Evolutionary conservation across 2,113 vertebrate genomes (phyloP), one percentile per base, ranked within the genome.

Genomic region (Craseonycteris thonglongyai): DNA sequence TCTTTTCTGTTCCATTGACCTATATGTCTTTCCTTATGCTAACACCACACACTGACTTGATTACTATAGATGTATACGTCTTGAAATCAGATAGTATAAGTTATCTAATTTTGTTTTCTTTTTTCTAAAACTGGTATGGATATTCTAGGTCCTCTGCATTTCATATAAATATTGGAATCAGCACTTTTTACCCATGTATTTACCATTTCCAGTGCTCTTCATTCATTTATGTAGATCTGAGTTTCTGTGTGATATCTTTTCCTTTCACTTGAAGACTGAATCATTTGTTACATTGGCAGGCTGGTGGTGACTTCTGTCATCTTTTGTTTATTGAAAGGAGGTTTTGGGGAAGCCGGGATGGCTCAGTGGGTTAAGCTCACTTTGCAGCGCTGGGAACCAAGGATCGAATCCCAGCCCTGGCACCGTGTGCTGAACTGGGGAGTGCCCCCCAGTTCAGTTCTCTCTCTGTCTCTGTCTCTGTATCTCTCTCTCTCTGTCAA

Each of bases 311-410:
- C 82, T 63, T 91, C 66, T 93, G 24, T 68, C 71, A 91, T 88
- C 54, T 93, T 91, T 90, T 54, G 11, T 94, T 90, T 93, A n/a
- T 88, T 35, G 18, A 69, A 68, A 91, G n/a, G n/a, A n/a, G n/a
- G n/a, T n/a, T n/a, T n/a, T n/a, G n/a, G n/a, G n/a, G n/a, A n/a
- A n/a, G n/a, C n/a, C n/a, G n/a, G n/a, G n/a, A n/a, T n/a, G n/a
- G n/a, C n/a, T n/a, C n/a, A n/a, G n/a, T n/a, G n/a, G n/a, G n/a
- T n/a, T n/a, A n/a, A n/a, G n/a, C n/a, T n/a, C n/a, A n/a, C n/a
- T n/a, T n/a, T n/a, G n/a, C n/a, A n/a, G n/a, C n/a, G n/a, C n/a
- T n/a, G n/a, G n/a, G n/a, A n/a, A n/a, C n/a, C n/a, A n/a, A n/a
- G n/a, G n/a, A n/a, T n/a, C n/a, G n/a, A n/a, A n/a, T n/a, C n/a